phyloP scores from a whole-genome alignment of 1,140 invertebrate species.

The Hormaphis cornu region DNA sequence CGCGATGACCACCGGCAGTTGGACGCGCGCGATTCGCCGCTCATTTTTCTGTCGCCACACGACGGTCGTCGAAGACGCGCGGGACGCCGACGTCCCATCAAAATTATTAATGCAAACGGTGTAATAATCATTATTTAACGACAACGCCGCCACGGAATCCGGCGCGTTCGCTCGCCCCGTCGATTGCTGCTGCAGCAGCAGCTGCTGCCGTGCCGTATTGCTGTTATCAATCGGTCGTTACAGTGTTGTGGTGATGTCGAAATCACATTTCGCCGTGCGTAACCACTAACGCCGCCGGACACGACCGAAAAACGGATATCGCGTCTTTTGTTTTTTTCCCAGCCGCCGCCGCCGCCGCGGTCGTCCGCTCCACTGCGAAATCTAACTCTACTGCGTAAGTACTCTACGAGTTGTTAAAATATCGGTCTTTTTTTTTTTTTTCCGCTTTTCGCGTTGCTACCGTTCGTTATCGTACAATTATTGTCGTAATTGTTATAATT shows the following conservation, averaged over 20 bases:
- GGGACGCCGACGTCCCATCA: no score
- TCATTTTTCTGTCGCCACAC: not conserved
- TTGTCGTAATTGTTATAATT: not conserved
- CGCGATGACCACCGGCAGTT: not conserved
- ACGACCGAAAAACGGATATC: conserved; percentile 11
- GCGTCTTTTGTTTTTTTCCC: not conserved
- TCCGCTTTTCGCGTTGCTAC: no score
- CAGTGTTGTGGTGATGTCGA: conserved; percentile 28
- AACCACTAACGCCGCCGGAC: not conserved
- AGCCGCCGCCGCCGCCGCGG: not conserved
- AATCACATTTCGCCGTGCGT: conserved; percentile 20
- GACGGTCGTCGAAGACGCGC: not conserved
- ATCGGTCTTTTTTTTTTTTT: no score
- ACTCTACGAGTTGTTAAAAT: no score
- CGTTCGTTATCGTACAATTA: not conserved
- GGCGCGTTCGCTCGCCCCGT: not conserved
- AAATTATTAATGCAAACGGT: no score
- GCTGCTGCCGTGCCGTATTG: not conserved
- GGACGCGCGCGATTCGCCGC: not conserved
- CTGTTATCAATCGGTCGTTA: conserved; percentile 21
- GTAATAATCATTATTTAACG: not conserved
- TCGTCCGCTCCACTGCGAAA: no score
- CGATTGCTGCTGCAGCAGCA: not conserved
- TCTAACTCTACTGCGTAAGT: not conserved
- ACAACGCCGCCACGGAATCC: no score